Conservation (phyloP, 1,140 invertebrate genomes). For the Diploscapter pachys region DNA sequence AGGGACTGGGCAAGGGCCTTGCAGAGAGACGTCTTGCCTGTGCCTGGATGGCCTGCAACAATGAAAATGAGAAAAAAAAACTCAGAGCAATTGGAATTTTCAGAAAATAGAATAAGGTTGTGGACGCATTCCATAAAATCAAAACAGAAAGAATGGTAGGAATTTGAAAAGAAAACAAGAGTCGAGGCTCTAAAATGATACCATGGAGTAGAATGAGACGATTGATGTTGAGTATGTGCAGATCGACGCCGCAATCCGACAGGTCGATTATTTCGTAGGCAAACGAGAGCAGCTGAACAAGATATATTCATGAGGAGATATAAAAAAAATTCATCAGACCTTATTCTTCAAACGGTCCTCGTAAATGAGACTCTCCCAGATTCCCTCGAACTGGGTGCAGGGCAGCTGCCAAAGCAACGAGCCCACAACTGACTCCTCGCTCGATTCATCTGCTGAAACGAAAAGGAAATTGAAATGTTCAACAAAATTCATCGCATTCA, state of each 20-base stretch:
- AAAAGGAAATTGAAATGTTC: conserved; percentile 1
- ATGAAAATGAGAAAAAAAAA: conserved; percentile 20
- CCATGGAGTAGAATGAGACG: conserved; percentile 86
- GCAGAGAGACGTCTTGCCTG: conserved; percentile 92
- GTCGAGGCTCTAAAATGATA: conserved; percentile 2
- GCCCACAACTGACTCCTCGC: conserved; percentile 17
- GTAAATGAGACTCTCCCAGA: conserved; percentile 89
- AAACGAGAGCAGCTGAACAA: conserved; percentile 75
- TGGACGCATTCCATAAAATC: too few species aligned
- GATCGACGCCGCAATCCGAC: conserved; percentile 75
- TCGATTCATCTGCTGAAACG: conserved; percentile 15
- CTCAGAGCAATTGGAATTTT: conserved; percentile 7
- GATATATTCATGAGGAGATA: conserved; percentile 25
- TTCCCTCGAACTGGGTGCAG: conserved; percentile 70
- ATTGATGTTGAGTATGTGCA: conserved; percentile 83
- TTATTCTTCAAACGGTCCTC: conserved; percentile 80
- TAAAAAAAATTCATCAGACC: conserved; percentile 61
- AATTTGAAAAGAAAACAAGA: too few species aligned
- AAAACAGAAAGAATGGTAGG: too few species aligned
- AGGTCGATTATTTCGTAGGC: conserved; percentile 80
- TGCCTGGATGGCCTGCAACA: conserved; percentile 62
- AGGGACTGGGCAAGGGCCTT: conserved; percentile 91
- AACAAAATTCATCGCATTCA: background rate
- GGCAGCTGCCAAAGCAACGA: conserved; percentile 31
- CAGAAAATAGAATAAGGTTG: too few species aligned